Evolutionary conservation across 2,888 invertebrate species (phyloP), one percentile per base, ranked within the genome.

Genomic region (Lithosia quadra): DNA sequence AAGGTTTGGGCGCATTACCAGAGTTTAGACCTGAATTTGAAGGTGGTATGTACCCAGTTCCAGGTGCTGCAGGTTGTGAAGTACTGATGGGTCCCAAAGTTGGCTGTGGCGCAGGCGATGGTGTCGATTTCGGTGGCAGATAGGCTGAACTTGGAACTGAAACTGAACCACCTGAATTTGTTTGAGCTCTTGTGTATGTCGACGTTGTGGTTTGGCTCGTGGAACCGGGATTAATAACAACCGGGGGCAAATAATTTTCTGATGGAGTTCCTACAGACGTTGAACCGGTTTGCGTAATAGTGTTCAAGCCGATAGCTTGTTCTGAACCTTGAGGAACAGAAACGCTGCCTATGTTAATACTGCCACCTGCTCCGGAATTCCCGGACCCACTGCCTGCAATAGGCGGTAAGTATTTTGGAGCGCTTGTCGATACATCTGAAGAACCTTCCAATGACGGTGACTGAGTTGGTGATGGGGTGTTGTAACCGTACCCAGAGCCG

Each of bases 331-430:
- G 60, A 62, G 73, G 80, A 9, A 79, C 74, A 68, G 79, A 78
- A 21, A 76, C 74, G 15, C 79, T 76, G 18, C 68, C 77, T 59
- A 73, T 73, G 34, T 69, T 76, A 8, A 69, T 76, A 64, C 59
- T 67, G 24, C 71, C 69, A 57, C 68, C 74, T 22, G 69, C 72
- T 15, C 68, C 68, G 53, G 65, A 61, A 68, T 39, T 68, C 65
- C 53, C 71, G 63, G 28, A 49, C 34, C 66, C 69, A 64, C 77
- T 77, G 22, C 71, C 73, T 49, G 67, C 69, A 24, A 66, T 63
- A 7, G 93, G 93, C 10, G 93, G 93, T 69, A 93, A 86, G 81
- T 93, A 94, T 77, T 84, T 85, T 18, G 92, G 92, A 57, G 91
- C 92, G 69, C 85, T 92, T 24, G 92, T 92, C 18, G 92, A 92